Conservation (phyloP, 2,113 vertebrate genomes). For the Phocoena sinus region DNA sequence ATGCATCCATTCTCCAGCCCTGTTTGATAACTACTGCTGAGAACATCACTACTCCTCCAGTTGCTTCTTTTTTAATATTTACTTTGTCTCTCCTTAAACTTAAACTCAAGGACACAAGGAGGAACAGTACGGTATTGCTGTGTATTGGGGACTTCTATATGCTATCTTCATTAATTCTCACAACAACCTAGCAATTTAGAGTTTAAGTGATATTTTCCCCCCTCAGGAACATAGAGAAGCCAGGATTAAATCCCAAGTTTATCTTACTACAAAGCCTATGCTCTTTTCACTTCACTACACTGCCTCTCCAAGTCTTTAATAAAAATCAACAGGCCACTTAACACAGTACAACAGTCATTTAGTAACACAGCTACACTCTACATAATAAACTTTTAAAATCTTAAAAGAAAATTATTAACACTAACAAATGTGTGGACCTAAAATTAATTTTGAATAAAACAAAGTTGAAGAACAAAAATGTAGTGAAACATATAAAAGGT, state of each 20-base stretch:
- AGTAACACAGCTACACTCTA: background rate
- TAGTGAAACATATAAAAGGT: background rate
- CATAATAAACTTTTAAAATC: background rate
- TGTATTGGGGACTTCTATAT: background rate
- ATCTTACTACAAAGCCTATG: background rate
- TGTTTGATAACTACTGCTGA: too few species aligned
- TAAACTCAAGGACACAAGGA: background rate
- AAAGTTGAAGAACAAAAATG: background rate
- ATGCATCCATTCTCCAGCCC: background rate
- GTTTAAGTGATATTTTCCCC: background rate
- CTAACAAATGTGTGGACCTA: background rate
- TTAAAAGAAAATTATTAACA: background rate
- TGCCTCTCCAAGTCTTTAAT: background rate
- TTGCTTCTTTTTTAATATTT: background rate
- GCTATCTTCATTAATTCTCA: background rate
- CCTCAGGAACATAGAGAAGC: background rate
- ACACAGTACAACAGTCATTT: background rate
- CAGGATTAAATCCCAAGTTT: background rate
- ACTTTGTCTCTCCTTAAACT: background rate
- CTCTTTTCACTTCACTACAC: background rate
- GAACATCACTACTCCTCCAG: rapidly evolving
- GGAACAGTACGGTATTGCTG: background rate
- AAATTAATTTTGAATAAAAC: background rate
- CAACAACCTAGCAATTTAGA: background rate
- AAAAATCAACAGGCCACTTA: background rate